Conservation (phyloP, 2,113 vertebrate genomes). For the Etia nguti region DNA sequence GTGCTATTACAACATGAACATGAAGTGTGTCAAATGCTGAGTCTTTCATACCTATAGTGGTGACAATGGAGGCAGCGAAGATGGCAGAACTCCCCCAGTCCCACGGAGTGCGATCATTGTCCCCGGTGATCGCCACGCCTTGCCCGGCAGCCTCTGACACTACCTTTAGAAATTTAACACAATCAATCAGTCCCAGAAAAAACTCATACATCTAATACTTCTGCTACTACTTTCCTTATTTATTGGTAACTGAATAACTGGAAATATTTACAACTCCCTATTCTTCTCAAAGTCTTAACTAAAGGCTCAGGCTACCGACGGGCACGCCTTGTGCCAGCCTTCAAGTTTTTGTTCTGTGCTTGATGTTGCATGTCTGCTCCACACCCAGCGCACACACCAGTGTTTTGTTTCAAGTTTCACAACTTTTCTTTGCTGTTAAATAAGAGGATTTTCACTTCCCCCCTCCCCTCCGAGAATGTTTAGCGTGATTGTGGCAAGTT, state of each 20-base stretch:
- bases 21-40: background rate
- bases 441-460: background rate
- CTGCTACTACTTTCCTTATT: background rate
- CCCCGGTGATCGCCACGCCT: constrained; percentile 88
- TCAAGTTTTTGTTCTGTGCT: background rate
- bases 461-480: background rate
- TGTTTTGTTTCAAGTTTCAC: background rate
- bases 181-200: background rate
- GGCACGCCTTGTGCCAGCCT: constrained; percentile 5
- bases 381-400: background rate
- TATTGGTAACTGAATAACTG: background rate
- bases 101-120: constrained; percentile 85
- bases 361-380: background rate
- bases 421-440: background rate
- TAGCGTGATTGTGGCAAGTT: background rate
- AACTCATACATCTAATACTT: fast-evolving
- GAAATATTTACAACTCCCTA: background rate
- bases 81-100: constrained; percentile 92
- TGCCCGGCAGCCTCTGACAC: constrained; percentile 85
- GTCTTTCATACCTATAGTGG: constrained; percentile 83
- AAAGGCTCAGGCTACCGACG: background rate
- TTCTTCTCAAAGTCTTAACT: background rate
- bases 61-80: constrained; percentile 93
- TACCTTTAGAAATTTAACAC: constrained; percentile 70
- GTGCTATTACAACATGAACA: background rate